A percentile compares a stretch with the other conserved stretches of the same genome.
These are phyloP conservation scores for Coregonus suidteri DNA, from an alignment of 2,797 vertebrate species.

Conservation along the genomic window DNA sequence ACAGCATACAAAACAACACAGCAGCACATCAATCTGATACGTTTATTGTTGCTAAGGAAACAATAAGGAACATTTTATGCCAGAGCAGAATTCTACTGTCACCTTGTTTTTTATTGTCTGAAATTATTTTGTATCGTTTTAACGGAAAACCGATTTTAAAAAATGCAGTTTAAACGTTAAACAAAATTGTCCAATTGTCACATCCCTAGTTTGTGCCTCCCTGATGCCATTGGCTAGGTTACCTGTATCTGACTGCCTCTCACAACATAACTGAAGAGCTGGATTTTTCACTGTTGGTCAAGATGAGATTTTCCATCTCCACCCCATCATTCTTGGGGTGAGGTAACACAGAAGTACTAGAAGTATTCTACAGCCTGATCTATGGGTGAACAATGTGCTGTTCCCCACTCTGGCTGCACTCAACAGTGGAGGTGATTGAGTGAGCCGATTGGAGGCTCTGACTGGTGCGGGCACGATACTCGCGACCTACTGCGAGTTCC, in stretches of 20 bases:
- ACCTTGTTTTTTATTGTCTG: no score
- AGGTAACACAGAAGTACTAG: not conserved
- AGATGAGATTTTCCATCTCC: not conserved
- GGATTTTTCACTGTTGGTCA: not conserved
- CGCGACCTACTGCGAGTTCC: not conserved
- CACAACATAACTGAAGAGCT: not conserved
- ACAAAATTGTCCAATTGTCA: no score
- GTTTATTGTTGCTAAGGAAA: no score
- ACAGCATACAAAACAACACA: no score
- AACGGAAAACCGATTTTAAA: no score
- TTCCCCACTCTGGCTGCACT: conserved; percentile 25
- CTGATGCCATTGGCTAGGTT: not conserved
- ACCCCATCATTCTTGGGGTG: not conserved
- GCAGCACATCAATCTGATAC: no score
- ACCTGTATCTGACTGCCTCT: not conserved
- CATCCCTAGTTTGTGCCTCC: not conserved
- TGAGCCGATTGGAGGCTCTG: not conserved
- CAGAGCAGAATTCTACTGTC: no score
- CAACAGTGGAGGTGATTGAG: conserved; percentile 7
- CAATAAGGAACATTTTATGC: no score
- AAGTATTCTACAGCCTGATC: not conserved
- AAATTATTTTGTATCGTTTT: no score
- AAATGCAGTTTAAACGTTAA: no score
- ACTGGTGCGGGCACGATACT: not conserved
- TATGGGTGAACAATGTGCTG: not conserved